phyloP scores from a whole-genome alignment of 2,113 vertebrate genomes.

The Carassius auratus region DNA sequence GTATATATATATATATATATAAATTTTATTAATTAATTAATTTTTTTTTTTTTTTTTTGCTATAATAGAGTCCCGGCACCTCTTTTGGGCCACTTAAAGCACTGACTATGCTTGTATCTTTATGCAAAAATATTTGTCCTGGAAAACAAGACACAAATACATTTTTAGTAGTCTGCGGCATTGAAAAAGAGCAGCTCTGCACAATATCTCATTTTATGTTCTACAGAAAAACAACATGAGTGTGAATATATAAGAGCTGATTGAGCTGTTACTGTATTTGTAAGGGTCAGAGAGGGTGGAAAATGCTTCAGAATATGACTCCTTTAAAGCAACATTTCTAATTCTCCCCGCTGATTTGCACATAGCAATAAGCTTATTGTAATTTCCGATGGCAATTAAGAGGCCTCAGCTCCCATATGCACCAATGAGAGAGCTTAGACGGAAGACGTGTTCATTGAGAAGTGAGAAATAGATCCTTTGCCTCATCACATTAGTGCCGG shows the following conservation, averaged over 20 bases:
- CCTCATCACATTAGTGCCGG: constrained; percentile 98
- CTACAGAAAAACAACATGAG: neutral
- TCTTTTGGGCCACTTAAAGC: no score
- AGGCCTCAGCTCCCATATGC: constrained; percentile 78
- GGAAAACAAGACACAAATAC: neutral
- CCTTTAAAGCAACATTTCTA: constrained; percentile 36
- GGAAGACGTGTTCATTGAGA: constrained; percentile 92
- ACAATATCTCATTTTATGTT: neutral
- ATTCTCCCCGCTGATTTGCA: constrained; percentile 52
- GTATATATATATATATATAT: no score
- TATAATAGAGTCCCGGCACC: no score
- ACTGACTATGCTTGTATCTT: neutral
- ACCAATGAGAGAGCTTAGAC: constrained; percentile 90
- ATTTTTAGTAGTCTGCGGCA: neutral
- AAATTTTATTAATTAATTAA: no score
- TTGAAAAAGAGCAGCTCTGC: neutral
- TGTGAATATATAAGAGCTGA: neutral
- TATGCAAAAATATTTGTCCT: neutral
- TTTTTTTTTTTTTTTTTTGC: no score
- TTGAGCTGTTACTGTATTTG: neutral
- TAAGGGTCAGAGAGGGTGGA: neutral
- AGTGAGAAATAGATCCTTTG: constrained; percentile 96
- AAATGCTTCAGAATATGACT: neutral
- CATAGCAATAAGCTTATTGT: constrained; percentile 67
- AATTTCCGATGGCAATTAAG: constrained; percentile 84